Conservation (phyloP, 1,140 invertebrate genomes). For the Drusus annulatus region DNA sequence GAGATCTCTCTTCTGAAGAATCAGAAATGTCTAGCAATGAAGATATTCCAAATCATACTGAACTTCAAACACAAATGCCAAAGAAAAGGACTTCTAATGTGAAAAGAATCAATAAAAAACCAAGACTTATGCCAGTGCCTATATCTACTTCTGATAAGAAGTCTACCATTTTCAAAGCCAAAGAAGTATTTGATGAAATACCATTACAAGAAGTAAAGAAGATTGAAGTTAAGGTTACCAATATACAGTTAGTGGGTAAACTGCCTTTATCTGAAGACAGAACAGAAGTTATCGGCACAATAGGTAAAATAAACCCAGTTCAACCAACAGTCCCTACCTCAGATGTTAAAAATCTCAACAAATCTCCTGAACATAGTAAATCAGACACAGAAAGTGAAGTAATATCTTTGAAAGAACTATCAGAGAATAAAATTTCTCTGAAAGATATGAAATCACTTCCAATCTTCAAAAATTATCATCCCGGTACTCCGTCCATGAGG, state of each 20-base stretch:
- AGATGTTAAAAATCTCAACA: conserved; percentile 57
- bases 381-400: conserved; percentile 60
- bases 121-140: conserved; percentile 64
- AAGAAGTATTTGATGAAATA: conserved; percentile 79
- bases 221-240: conserved; percentile 77
- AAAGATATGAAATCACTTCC: conserved; percentile 84
- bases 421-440: conserved; percentile 78
- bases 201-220: conserved; percentile 73
- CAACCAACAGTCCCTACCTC: conserved; percentile 61
- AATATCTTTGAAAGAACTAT: conserved; percentile 79
- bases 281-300: conserved; percentile 63
- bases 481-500: conserved; percentile 84
- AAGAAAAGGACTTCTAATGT: conserved; percentile 74
- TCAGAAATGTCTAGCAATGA: conserved; percentile 87
- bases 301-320: conserved; percentile 66
- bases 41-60: conserved; percentile 64
- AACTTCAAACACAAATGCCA: conserved; percentile 67
- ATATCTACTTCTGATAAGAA: conserved; percentile 5
- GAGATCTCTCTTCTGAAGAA: conserved; percentile 71
- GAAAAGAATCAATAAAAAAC: conserved; percentile 75
- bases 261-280: conserved; percentile 59
- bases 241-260: conserved; percentile 61
- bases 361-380: conserved; percentile 61
- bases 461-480: conserved; percentile 90
- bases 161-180: conserved; percentile 65